Evolutionary conservation across 1,140 invertebrate genomes (phyloP), one percentile per base, ranked within the genome.

Genomic region (Meteorus sp.): DNA sequence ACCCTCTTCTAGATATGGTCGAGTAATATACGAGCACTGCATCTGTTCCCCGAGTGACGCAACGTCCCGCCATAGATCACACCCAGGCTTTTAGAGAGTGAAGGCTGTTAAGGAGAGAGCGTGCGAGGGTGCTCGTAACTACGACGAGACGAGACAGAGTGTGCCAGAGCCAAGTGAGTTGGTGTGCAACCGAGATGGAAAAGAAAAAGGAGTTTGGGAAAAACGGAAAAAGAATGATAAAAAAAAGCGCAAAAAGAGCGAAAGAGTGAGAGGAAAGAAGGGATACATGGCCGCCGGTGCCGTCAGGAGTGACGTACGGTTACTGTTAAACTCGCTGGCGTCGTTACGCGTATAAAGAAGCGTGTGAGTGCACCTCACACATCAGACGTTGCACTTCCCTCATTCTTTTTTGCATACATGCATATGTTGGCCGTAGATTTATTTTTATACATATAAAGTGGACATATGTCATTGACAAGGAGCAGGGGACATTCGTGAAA

Each of bases 21-120:
- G 72, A 73, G 72, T 78, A 80, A 80, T 79, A 80, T 80, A 80
- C 75, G 75, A 79, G 75, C 74, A 71, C 74, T 79, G 76, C 78
- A 79, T 80, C 76, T 80, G 77, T 78, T 80, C 75, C 70, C 71
- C 71, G 73, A 77, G 74, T 78, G 76, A 80, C 76, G 78, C 75
- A 80, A 80, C 76, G 76, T 78, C 71, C 74, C 72, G 76, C 75
- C 73, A 79, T 79, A 80, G 59, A 61, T 66, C 61, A 66, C 64
- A 63, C 61, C 64, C 50, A 63, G 64, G 64, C 64, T 66, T 66
- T 66, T 66, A 66, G 64, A 66, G 64, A 66, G 61, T 62, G 64
- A 66, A 63, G 61, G 61, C 61, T 63, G 64, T 66, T 66, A 60
- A 65, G 63, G 64, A 66, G 63, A 70, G 55, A 51, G 60, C 44